Conservation (phyloP, 2,113 vertebrate species). For the Megaceryle torquata region DNA sequence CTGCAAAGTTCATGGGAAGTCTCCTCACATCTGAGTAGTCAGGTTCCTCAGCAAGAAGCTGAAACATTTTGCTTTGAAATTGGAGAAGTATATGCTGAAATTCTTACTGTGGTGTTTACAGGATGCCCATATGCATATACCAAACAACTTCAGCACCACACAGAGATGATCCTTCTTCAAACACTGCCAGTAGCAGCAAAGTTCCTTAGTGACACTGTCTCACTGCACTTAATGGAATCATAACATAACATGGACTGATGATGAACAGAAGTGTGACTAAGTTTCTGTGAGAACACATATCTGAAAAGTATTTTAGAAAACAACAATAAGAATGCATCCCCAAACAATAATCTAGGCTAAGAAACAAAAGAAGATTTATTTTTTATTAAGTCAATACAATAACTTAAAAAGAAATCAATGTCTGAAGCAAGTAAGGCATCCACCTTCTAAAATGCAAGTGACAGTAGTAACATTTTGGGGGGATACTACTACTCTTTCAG, state of each 20-base stretch:
- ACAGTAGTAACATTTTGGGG: background rate
- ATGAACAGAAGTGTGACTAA: background rate
- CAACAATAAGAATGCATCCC: background rate
- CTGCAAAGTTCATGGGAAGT: background rate
- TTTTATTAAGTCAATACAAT: background rate
- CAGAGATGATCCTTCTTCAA: background rate
- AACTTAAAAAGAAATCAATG: background rate
- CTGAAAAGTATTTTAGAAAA: background rate
- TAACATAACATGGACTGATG: background rate
- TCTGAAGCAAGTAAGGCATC: background rate
- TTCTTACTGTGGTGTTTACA: fast-evolving
- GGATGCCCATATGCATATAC: background rate
- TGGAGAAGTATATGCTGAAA: background rate
- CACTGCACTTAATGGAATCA: background rate
- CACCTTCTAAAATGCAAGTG: background rate
- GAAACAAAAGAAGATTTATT: background rate
- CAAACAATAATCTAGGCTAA: background rate
- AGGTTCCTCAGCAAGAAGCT: background rate
- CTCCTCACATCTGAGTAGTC: background rate
- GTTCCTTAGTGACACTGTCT: background rate
- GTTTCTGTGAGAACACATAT: background rate
- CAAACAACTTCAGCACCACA: background rate
- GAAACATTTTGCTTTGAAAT: background rate
- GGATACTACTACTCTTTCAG: background rate
- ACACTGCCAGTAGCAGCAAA: background rate